phyloP scores from a whole-genome alignment of 1,140 invertebrate species.

The Drosophila ogumai region DNA sequence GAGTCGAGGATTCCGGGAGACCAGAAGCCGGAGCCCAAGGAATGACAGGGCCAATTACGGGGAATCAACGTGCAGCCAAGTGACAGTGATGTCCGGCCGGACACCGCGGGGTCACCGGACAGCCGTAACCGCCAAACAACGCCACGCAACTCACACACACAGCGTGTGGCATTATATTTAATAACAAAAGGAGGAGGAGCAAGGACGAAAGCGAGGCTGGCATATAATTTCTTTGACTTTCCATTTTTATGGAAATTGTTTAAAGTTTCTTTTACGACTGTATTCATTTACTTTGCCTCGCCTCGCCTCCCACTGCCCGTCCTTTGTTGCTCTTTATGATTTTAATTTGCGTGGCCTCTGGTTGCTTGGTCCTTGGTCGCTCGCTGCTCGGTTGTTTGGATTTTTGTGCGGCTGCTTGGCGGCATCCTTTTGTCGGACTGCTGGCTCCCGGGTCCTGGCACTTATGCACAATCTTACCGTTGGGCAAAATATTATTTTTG shows the following conservation, averaged over 20 bases:
- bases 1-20: constrained; percentile 13
- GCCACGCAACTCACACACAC: constrained; percentile 8
- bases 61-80: constrained; percentile 49
- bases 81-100: constrained; percentile 37
- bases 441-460: constrained; percentile 27
- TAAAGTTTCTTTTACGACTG: constrained; percentile 69
- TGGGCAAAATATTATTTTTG: constrained; percentile 88
- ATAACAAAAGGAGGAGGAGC: constrained; percentile 63
- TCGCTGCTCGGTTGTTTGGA: neutral
- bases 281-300: constrained; percentile 66
- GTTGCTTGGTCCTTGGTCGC: constrained; percentile 6
- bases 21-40: constrained; percentile 29
- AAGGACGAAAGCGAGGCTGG: constrained; percentile 10
- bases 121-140: constrained; percentile 14
- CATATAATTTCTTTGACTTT: constrained; percentile 78
- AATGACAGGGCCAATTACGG: constrained; percentile 79
- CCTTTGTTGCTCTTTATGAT: constrained; percentile 69
- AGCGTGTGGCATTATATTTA: constrained; percentile 68
- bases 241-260: constrained; percentile 82
- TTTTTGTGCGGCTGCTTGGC: constrained; percentile 15
- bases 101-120: constrained; percentile 16
- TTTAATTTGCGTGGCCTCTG: constrained; percentile 68
- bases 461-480: constrained; percentile 86
- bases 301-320: constrained; percentile 8
- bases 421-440: constrained; percentile 29